Conservation (phyloP, 2,797 vertebrate genomes). For the Morelia viridis region DNA sequence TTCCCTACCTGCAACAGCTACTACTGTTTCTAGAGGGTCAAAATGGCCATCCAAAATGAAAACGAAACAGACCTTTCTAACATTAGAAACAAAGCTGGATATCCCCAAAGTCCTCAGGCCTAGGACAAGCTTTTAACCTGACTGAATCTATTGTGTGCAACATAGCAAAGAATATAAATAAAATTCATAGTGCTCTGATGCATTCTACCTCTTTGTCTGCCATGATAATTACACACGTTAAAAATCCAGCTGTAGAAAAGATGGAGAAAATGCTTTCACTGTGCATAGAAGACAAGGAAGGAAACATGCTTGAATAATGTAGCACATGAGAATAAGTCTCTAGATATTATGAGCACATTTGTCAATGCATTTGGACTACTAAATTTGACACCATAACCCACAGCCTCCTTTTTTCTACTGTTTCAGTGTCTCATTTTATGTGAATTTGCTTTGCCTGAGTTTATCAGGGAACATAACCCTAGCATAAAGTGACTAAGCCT, state of each 20-base stretch:
- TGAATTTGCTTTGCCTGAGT: not conserved
- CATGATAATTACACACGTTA: not conserved
- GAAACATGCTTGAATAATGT: not conserved
- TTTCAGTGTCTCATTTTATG: not conserved
- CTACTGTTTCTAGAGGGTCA: not conserved
- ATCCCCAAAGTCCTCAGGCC: not conserved
- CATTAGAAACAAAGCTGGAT: not conserved
- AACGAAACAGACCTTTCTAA: not conserved
- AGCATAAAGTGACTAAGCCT: not conserved
- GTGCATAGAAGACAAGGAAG: not conserved
- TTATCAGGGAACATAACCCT: not conserved
- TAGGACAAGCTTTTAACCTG: not conserved
- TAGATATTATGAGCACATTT: not conserved
- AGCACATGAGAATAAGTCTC: not conserved
- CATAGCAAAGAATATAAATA: not conserved
- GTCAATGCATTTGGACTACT: not conserved
- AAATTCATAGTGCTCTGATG: not conserved
- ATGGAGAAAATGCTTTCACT: not conserved
- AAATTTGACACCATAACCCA: not conserved
- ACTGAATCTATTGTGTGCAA: not conserved
- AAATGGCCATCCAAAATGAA: not conserved
- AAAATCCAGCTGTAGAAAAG: not conserved
- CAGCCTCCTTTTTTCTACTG: not conserved
- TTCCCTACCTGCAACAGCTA: not conserved
- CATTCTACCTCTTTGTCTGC: not conserved